Evolutionary conservation across 2,113 vertebrate species (phyloP).

Genomic region (Coryphaenoides rupestris): DNA sequence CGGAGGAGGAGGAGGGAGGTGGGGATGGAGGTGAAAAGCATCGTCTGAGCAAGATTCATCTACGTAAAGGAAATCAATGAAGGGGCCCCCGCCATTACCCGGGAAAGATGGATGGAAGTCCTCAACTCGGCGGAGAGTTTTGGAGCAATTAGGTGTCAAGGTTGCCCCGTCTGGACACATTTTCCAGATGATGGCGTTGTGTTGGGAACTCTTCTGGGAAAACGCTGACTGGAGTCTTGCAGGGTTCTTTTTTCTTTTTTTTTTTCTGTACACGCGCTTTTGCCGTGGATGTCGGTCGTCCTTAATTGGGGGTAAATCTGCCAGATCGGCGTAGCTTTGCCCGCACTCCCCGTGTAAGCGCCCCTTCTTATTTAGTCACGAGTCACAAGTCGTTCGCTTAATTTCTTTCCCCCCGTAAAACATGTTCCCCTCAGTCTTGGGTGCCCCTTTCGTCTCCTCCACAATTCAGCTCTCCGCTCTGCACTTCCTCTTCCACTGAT

Average conservation of each 20-base stretch:
- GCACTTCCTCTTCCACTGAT: no score
- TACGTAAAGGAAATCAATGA: slow-evolving; percentile 13
- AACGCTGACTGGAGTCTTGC: slow-evolving; percentile 30
- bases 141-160: slow-evolving; percentile 58
- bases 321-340: slow-evolving; percentile 15
- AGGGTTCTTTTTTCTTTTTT: no score
- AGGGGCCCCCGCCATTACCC: slow-evolving; percentile 13
- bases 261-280: not conserved
- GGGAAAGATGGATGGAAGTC: slow-evolving; percentile 44
- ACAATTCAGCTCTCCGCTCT: no score
- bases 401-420: no score
- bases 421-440: no score
- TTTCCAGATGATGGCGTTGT: slow-evolving; percentile 26
- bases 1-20: not conserved
- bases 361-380: no score
- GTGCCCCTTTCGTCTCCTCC: no score
- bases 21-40: not conserved
- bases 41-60: not conserved
- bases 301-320: slow-evolving; percentile 54
- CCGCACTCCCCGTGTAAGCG: no score
- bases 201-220: slow-evolving; percentile 31
- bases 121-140: slow-evolving; percentile 31
- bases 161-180: slow-evolving; percentile 35
- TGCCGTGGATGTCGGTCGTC: slow-evolving; percentile 42
- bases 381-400: no score